A percentile compares a stretch with the other conserved stretches of the same genome.
These are phyloP conservation scores for Lamellibrachia satsuma DNA, from an alignment of 2,888 invertebrate species.

Conservation along the genomic window DNA sequence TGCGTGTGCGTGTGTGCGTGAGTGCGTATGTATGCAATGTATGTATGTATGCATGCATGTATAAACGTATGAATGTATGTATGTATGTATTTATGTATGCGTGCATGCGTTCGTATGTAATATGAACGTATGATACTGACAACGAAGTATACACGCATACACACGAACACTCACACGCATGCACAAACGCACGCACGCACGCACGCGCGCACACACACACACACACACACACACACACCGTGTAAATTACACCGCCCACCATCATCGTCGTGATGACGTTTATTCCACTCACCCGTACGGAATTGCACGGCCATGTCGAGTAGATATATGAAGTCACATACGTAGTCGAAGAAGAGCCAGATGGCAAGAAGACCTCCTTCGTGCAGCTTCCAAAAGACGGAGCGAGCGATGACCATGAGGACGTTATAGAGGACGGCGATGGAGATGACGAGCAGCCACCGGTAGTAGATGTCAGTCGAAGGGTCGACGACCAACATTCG, in stretches of 20 bases:
- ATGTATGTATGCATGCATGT: no score
- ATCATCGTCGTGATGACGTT: neutral
- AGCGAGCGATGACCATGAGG: constrained; percentile 87
- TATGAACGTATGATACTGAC: no score
- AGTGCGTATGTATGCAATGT: neutral
- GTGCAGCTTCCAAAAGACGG: constrained; percentile 92
- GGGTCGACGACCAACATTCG: constrained; percentile 74
- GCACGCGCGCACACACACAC: constrained; percentile 27
- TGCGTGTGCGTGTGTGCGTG: neutral
- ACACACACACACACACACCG: constrained; percentile 18
- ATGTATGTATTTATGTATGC: no score
- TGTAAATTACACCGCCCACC: no score
- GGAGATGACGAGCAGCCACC: constrained; percentile 90
- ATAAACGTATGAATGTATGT: no score
- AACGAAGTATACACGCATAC: constrained; percentile 21
- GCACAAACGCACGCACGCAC: constrained; percentile 27
- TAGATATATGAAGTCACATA: constrained; percentile 86
- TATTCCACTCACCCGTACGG: constrained; percentile 79
- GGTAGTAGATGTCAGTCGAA: constrained; percentile 81
- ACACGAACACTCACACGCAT: constrained; percentile 23
- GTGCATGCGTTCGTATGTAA: no score
- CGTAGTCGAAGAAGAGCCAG: constrained; percentile 87
- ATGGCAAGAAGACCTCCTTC: constrained; percentile 67
- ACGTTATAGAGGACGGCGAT: constrained; percentile 90
- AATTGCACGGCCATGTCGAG: constrained; percentile 86